Conservation (phyloP, 2,113 vertebrate species). For the Psilopogon haemacephalus region DNA sequence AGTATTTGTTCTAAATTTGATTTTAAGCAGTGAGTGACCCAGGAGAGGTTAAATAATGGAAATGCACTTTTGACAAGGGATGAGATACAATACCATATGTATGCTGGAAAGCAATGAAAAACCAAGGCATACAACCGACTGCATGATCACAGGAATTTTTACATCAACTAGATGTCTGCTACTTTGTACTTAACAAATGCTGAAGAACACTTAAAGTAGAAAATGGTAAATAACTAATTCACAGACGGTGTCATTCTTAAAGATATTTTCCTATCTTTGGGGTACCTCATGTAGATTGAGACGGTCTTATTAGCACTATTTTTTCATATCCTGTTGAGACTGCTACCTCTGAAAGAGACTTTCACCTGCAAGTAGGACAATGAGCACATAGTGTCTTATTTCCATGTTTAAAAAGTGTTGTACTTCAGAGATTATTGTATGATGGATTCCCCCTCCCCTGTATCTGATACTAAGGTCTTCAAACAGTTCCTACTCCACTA, state of each 20-base stretch:
- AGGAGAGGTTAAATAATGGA: not conserved
- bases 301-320: not conserved
- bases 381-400: not conserved
- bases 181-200: not conserved
- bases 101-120: not conserved
- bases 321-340: not conserved
- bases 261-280: not conserved
- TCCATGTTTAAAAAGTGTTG: not conserved
- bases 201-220: not conserved
- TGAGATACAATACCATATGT: not conserved
- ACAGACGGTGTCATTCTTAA: fast-evolving
- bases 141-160: not conserved
- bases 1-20: not conserved
- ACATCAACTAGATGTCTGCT: not conserved
- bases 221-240: not conserved
- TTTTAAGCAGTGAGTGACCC: not conserved
- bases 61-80: not conserved
- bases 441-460: not conserved
- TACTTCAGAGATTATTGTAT: not conserved
- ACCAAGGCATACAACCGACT: not conserved
- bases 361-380: not conserved
- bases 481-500: not conserved
- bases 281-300: not conserved
- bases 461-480: not conserved
- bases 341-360: not conserved